Base-by-base conservation (phyloP, 2,797 vertebrate species). In the Platyrinchus mystaceus region DNA sequence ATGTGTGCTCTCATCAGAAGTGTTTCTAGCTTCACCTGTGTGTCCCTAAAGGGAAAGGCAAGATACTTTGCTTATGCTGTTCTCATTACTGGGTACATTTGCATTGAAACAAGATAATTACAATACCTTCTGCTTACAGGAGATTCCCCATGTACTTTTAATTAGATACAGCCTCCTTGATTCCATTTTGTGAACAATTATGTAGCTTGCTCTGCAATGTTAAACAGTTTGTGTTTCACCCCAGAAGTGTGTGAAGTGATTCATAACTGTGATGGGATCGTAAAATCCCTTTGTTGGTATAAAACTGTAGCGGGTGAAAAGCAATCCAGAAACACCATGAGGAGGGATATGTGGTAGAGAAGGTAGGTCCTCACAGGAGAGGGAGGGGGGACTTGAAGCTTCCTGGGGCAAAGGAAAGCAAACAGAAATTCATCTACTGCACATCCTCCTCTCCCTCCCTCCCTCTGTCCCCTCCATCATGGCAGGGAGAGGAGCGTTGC, bases 51-150 rank as follows among this genome's bases (percentile, higher is more conserved):
- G 80, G 67, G 76, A 85, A 77, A 90, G 46, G 49, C 63, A 53
- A 47, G 84, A 49, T 67, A 36, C 37, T 87, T 84, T 49, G 52
- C 28, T 79, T 88, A 34, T 2, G 1, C 24, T 93, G 43, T 64
- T 87, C 89, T 94, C 86, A 50, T 95, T 95, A 85, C 71, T 52
- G 49, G 46, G 36, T 66, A 47, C 41, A 92, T 94, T 93, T 95
- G 69, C 76, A 94, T 89, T 0, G 14, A 84, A 92, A 87, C 73
- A 92, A 84, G 84, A 32, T 87, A 89, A 97, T 95, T 92, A 36
- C 89, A 81, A 47, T 32, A 34, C 68, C 66, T 86, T 93, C 79
- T 92, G 91, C 87, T 89, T 89, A 82, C 79, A 83, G 87, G 66
- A 58, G 46, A 66, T 93, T 94, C 80, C 89, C 84, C 4, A 2